Percentiles rank a stretch among this genome's conserved stretches.
phyloP scores from a whole-genome alignment of 1,140 invertebrate genomes.

The Drosophila sp. region DNA sequence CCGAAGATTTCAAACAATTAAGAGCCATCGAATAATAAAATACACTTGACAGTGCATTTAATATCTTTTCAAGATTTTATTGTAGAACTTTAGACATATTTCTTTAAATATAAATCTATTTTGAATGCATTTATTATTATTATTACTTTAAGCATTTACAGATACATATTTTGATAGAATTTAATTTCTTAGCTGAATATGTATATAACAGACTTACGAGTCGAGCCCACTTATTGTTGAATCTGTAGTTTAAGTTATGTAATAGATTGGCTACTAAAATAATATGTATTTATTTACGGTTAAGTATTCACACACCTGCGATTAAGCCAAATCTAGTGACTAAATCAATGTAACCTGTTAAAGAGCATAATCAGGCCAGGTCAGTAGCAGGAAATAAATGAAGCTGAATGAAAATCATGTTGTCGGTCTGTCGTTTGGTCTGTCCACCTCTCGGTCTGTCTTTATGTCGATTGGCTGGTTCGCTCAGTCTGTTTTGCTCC shows the following conservation, averaged over 20 bases:
- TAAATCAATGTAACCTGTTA: not conserved
- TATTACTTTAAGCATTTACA: too few relatives aligned
- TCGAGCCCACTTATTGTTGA: too few relatives aligned
- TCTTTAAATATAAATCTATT: too few relatives aligned
- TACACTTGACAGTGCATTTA: constrained; percentile 41
- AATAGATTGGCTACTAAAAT: too few relatives aligned
- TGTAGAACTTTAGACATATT: too few relatives aligned
- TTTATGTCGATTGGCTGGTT: constrained; percentile 33
- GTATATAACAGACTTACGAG: too few relatives aligned
- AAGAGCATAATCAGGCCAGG: constrained; percentile 55
- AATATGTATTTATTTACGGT: too few relatives aligned
- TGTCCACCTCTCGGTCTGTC: constrained; percentile 9
- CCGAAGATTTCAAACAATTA: constrained; percentile 46
- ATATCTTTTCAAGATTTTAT: not conserved
- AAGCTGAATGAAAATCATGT: constrained; percentile 70
- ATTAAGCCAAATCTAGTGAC: not conserved
- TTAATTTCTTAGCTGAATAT: too few relatives aligned
- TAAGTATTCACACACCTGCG: not conserved
- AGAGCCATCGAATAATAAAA: constrained; percentile 31
- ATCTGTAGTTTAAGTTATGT: too few relatives aligned
- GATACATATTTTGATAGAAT: too few relatives aligned
- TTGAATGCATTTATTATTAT: too few relatives aligned
- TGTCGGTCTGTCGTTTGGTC: constrained; percentile 46
- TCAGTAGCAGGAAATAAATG: constrained; percentile 69
- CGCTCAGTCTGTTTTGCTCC: constrained; percentile 44